A percentile compares a stretch with the other conserved stretches of the same genome.
These are phyloP conservation scores for Apomyelois bistriatella DNA, from an alignment of 2,888 invertebrate genomes.

Conservation along the genomic window DNA sequence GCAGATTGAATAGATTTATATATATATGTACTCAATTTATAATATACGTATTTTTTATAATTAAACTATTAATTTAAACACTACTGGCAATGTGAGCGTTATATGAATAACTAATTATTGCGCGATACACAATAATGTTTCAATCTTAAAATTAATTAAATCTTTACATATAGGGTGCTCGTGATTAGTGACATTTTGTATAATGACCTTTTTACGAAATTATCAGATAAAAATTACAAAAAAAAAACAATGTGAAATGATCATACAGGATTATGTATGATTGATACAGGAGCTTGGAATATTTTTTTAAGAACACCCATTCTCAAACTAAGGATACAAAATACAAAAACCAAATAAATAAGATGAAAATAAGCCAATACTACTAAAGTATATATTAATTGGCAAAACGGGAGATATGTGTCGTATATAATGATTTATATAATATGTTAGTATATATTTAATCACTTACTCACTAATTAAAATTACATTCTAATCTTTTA, in stretches of 20 bases:
- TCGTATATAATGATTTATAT: constrained; percentile 22
- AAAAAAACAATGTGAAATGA: background rate
- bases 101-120: constrained; percentile 31
- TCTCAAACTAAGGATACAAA: background rate
- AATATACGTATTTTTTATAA: too few species aligned
- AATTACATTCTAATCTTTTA: background rate
- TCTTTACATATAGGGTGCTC: background rate
- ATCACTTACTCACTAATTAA: background rate
- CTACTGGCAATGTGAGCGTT: constrained; percentile 21
- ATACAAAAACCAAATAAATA: background rate
- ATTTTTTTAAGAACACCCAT: background rate
- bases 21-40: too few species aligned
- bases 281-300: too few species aligned
- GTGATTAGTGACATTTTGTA: too few species aligned
- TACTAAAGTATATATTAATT: constrained; percentile 62
- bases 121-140: constrained; percentile 32
- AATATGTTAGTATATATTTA: constrained; percentile 5
- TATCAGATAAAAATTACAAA: background rate
- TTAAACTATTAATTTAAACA: background rate
- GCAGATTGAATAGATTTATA: too few species aligned
- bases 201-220: too few species aligned
- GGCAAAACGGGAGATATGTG: constrained; percentile 78
- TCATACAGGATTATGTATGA: background rate
- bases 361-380: constrained; percentile 34
- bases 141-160: constrained; percentile 11